Evolutionary conservation across 2,113 vertebrate genomes (phyloP).

Genomic region (Grammomys dolichurus): DNA sequence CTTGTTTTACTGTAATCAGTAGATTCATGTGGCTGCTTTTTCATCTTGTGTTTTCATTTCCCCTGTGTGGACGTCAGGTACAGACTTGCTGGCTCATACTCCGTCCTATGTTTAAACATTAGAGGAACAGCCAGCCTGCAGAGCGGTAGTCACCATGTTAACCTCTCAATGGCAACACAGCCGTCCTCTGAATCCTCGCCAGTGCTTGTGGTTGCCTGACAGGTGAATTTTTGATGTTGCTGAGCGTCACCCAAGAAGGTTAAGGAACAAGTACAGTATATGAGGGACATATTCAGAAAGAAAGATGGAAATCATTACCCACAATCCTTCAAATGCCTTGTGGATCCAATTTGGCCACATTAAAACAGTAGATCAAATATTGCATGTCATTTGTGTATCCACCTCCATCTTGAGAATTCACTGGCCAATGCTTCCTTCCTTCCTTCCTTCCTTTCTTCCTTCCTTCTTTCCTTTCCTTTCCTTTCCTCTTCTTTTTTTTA

Average conservation of each 20-base stretch:
- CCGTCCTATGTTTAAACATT: neutral
- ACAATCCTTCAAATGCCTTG: neutral
- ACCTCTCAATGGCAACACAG: accelerated
- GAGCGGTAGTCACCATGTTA: neutral
- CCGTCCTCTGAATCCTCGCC: accelerated
- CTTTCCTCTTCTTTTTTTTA: neutral
- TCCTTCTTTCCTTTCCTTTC: too few species aligned
- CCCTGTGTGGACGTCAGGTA: neutral
- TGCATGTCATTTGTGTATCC: accelerated
- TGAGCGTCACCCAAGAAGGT: neutral
- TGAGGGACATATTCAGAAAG: neutral
- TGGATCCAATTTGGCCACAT: accelerated
- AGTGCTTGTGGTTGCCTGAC: accelerated
- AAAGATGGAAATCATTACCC: accelerated
- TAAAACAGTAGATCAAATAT: accelerated
- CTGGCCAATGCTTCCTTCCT: neutral
- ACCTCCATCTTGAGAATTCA: too few species aligned
- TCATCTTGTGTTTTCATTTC: neutral
- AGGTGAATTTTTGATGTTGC: too few species aligned
- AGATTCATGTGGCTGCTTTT: neutral
- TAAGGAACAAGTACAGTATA: neutral
- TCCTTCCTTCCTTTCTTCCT: neutral
- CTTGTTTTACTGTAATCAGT: neutral
- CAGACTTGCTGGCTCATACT: neutral
- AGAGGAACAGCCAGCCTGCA: neutral